Base-by-base conservation (phyloP, 2,888 invertebrate genomes). In the Eueremaeus valkanovi region DNA sequence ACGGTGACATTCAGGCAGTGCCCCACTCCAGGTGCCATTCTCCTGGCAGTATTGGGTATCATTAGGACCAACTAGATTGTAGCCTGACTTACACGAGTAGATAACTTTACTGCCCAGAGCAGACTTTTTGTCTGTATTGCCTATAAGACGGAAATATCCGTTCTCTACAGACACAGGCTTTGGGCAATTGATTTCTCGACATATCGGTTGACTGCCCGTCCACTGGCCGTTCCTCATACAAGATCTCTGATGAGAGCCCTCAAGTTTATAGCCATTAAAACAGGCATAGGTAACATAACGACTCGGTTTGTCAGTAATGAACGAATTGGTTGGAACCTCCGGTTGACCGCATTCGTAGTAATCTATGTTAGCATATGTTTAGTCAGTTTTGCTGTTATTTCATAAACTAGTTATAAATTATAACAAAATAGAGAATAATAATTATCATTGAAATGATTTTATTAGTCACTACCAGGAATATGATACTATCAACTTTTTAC, bases 21-120 rank as follows among this genome's bases (percentile, higher is more conserved):
- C 76, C 6, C 80, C 80, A 3, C 79, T 78, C 82, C 82, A 82
- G 31, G 80, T 79, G 16, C 81, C 81, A 68, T 80, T 80, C 45
- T 78, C 78, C 40, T 79, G 79, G 66, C 82, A 82, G 2, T 79
- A 78, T 40, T 81, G 63, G 55, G 81, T 80, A 70, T 74, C 74
- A 51, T 80, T 79, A 21, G 77, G 78, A 1, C 81, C 81, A 76
- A 81, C 80, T 11, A 81, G 78, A 16, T 80, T 79, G 77, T 79
- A 81, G 9, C 81, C 81, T 27, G 79, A 78, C n/a, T 79, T 74
- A 75, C 81, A 82, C 18, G 79, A 63, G 76, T 81, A 81, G 5
- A 63, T 29, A 2, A 73, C 40, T 36, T 49, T 31, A 16, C 74
- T 75, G 24, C 61, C 63, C n/a, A 49, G 49, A 18, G 74, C 40